Conservation (phyloP, 1,140 invertebrate species). For the Tribolium castaneum region DNA sequence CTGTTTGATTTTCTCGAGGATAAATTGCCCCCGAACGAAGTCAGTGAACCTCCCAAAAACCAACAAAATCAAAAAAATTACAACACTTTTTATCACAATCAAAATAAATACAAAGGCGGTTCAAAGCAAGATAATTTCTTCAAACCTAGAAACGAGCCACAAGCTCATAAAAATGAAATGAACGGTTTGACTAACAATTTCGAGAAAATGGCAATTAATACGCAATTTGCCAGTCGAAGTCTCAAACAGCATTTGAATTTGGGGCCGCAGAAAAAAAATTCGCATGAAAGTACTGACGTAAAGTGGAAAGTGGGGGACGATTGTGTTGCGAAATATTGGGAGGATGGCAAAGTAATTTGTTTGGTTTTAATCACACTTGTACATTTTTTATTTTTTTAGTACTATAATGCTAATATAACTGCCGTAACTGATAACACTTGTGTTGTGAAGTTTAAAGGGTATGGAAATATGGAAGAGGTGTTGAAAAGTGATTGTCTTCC, state of each 20-base stretch:
- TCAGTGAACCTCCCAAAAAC: not conserved
- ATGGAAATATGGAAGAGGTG: slow-evolving; percentile 91
- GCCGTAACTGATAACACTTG: slow-evolving; percentile 82
- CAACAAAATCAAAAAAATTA: slow-evolving; percentile 40
- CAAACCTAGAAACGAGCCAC: slow-evolving; percentile 29
- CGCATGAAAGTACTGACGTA: slow-evolving; percentile 61
- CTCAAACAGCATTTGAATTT: slow-evolving; percentile 59
- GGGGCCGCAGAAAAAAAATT: slow-evolving; percentile 58
- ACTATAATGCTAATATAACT: slow-evolving; percentile 86
- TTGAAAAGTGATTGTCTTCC: slow-evolving; percentile 81
- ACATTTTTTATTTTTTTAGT: slow-evolving; percentile 69
- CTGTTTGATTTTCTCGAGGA: slow-evolving; percentile 90
- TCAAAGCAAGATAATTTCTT: slow-evolving; percentile 3
- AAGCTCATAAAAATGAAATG: slow-evolving; percentile 29
- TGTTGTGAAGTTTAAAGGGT: slow-evolving; percentile 87
- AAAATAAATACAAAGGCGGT: not conserved
- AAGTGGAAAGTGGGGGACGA: slow-evolving; percentile 82
- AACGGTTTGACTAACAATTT: slow-evolving; percentile 38
- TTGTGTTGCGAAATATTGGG: slow-evolving; percentile 92
- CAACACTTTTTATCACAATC: not conserved
- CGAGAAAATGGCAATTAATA: slow-evolving; percentile 55
- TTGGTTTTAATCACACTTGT: slow-evolving; percentile 28
- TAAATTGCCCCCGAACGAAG: slow-evolving; percentile 74
- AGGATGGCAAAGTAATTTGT: slow-evolving; percentile 81
- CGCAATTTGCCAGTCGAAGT: slow-evolving; percentile 58